A percentile compares a stretch with the other conserved stretches of the same genome.
These are phyloP conservation scores for Datnioides undecimradiatus DNA, from an alignment of 2,113 vertebrate species.

Conservation along the genomic window DNA sequence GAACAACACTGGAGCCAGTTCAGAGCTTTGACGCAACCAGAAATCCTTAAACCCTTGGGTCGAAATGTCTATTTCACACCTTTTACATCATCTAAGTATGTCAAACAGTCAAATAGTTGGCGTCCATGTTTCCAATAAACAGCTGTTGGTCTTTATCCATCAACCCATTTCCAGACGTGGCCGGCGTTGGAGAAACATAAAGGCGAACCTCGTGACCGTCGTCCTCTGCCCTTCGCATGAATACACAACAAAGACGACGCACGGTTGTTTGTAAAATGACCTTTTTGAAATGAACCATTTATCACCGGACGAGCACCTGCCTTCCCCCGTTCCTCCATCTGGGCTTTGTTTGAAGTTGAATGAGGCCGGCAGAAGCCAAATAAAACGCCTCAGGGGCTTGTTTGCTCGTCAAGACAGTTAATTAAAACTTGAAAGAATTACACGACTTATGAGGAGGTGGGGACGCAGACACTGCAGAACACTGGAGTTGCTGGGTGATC, in stretches of 20 bases:
- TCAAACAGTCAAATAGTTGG: background rate
- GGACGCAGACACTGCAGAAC: background rate
- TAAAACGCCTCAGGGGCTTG: constrained; percentile 49
- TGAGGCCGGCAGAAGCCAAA: constrained; percentile 50
- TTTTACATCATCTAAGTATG: too few relatives aligned
- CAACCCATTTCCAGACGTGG: background rate
- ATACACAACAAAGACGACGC: constrained; percentile 20
- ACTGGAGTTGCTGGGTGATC: too few relatives aligned
- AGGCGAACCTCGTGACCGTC: background rate
- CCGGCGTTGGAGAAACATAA: background rate
- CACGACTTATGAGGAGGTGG: constrained; percentile 16
- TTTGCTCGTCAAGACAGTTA: constrained; percentile 62
- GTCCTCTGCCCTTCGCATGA: background rate
- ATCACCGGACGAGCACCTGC: constrained; percentile 57
- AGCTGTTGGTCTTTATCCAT: background rate
- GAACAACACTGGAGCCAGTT: background rate
- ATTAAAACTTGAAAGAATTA: constrained; percentile 62
- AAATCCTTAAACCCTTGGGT: background rate
- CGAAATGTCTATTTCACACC: too few relatives aligned
- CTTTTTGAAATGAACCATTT: constrained; percentile 58
- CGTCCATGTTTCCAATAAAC: background rate
- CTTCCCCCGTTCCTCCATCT: constrained; percentile 53
- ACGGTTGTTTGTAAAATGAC: constrained; percentile 25
- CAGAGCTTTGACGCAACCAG: background rate
- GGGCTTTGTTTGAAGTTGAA: constrained; percentile 73